These are phyloP conservation scores for Rhadinocentrus ornatus DNA, from an alignment of 2,797 vertebrate species.

Conservation along the genomic window DNA sequence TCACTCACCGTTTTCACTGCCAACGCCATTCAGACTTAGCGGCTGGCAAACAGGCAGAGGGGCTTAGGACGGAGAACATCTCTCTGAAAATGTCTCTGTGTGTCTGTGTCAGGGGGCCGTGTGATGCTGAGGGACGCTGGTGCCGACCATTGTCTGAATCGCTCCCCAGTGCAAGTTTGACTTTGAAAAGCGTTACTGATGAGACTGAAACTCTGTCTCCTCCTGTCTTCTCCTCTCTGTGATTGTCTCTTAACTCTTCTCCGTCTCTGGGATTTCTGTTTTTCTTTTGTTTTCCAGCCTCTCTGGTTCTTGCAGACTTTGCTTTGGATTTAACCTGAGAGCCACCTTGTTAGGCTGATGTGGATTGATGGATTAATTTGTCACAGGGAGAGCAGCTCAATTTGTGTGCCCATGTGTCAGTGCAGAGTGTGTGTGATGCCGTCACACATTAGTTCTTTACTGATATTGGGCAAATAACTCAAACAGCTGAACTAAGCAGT, in stretches of 20 bases:
- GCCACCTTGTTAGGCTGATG: conserved; percentile 66
- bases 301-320: conserved; percentile 45
- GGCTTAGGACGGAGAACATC: conserved; percentile 73
- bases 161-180: conserved; percentile 75
- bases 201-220: conserved; percentile 49
- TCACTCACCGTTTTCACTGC: conserved; percentile 50
- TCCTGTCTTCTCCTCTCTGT: conserved; percentile 22
- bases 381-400: conserved; percentile 42
- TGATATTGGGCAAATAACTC: conserved; percentile 14
- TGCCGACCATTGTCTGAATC: conserved; percentile 73
- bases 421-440: conserved; percentile 3
- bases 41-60: conserved; percentile 72
- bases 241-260: conserved; percentile 52
- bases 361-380: conserved; percentile 70
- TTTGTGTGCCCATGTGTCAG: conserved; percentile 26
- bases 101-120: conserved; percentile 43
- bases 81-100: conserved; percentile 46
- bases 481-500: conserved; percentile 34
- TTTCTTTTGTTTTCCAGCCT: conserved; percentile 46
- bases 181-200: conserved; percentile 74
- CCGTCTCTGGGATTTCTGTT: background rate
- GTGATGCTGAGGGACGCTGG: conserved; percentile 68
- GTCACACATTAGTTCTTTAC: conserved; percentile 27
- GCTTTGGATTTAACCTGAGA: conserved; percentile 61
- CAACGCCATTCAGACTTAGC: conserved; percentile 79